A percentile compares a stretch with the other conserved stretches of the same genome.
phyloP scores from a whole-genome alignment of 2,113 vertebrate species.

The Labeo rohita region DNA sequence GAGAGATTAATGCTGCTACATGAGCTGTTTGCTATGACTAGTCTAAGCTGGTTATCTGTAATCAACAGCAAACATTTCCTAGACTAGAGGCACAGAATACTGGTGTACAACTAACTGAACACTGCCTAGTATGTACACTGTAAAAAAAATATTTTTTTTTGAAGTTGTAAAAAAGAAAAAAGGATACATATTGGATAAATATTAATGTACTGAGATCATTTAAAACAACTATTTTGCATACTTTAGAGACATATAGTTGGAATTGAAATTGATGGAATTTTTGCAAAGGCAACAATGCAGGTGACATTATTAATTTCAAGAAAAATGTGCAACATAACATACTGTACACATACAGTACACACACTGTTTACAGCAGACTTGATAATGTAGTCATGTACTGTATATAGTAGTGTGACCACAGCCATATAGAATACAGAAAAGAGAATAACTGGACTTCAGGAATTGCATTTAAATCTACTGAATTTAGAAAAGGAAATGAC shows the following conservation, averaged over 20 bases:
- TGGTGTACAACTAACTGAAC: neutral
- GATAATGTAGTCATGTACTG: neutral
- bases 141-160: neutral
- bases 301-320: neutral
- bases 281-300: neutral
- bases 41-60: conserved; percentile 20
- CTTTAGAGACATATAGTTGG: neutral
- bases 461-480: neutral
- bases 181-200: too few relatives aligned
- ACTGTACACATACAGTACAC: neutral
- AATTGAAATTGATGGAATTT: neutral
- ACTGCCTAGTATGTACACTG: neutral
- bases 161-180: neutral
- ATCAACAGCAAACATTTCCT: neutral
- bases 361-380: neutral
- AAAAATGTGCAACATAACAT: neutral
- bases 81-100: neutral
- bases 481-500: neutral
- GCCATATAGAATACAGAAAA: neutral
- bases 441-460: neutral
- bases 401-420: neutral
- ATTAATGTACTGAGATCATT: neutral
- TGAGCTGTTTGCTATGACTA: neutral
- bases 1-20: conserved; percentile 6
- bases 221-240: neutral